These are phyloP conservation scores for Merluccius polli DNA, from an alignment of 2,797 vertebrate genomes.

Conservation along the genomic window DNA sequence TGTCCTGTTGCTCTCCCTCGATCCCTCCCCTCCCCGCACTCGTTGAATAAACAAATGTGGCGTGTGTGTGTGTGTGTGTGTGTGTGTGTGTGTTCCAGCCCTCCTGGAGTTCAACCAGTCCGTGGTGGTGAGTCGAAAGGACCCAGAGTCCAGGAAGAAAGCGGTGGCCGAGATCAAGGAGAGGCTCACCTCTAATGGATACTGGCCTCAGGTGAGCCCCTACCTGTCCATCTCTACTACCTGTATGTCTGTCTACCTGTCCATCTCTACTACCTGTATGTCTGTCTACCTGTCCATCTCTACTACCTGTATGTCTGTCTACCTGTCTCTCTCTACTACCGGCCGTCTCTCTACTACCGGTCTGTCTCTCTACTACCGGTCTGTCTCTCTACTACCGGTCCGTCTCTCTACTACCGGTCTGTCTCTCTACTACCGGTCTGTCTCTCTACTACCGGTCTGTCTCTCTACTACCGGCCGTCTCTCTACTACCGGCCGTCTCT, in stretches of 20 bases:
- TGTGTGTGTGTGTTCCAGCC: conserved; percentile 55
- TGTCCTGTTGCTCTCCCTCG: no score
- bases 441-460: no score
- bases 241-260: neutral
- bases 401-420: neutral
- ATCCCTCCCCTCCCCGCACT: neutral
- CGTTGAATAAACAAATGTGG: neutral
- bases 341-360: neutral
- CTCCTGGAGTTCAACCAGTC: conserved; percentile 85
- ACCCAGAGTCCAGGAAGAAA: conserved; percentile 81
- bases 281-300: neutral
- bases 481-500: no score
- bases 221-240: neutral
- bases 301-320: neutral
- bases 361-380: neutral
- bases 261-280: neutral
- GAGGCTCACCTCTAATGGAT: conserved; percentile 78
- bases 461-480: no score
- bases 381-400: neutral
- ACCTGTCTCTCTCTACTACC: neutral
- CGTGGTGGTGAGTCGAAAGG: conserved; percentile 82
- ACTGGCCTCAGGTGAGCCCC: conserved; percentile 83
- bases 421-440: neutral
- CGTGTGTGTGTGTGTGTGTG: neutral
- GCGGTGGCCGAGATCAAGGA: conserved; percentile 78